Conservation (phyloP, 2,888 invertebrate genomes). For the Catocala sponsa region DNA sequence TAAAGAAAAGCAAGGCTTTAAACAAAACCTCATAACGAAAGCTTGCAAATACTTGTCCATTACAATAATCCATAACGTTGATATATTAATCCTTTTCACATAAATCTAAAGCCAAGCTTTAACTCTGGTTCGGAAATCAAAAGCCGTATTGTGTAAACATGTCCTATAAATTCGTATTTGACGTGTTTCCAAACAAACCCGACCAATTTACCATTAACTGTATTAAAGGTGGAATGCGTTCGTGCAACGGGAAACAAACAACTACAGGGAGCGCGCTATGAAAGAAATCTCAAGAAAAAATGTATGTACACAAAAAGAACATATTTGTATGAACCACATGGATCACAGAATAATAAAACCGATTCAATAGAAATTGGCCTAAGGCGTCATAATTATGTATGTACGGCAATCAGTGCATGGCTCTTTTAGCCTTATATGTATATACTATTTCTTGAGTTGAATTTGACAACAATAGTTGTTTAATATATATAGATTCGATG, state of each 20-base stretch:
- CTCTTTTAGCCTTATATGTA: too few species aligned
- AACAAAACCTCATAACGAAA: conserved; percentile 6
- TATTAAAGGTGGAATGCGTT: conserved; percentile 40
- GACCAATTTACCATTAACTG: conserved; percentile 47
- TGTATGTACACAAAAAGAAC: too few species aligned
- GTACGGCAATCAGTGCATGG: too few species aligned
- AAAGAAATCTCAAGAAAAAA: too few species aligned
- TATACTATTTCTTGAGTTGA: too few species aligned
- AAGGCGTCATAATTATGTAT: too few species aligned
- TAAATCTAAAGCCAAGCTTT: conserved; percentile 35
- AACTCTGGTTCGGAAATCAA: conserved; percentile 34
- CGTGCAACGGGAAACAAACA: conserved; percentile 34
- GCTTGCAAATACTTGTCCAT: background rate
- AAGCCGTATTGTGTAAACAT: conserved; percentile 58
- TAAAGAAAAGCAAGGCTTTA: background rate
- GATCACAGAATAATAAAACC: too few species aligned
- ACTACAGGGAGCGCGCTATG: conserved; percentile 4
- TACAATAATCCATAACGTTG: conserved; percentile 33
- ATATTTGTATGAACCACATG: too few species aligned
- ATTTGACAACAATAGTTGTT: too few species aligned
- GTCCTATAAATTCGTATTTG: conserved; percentile 63
- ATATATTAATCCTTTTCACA: conserved; percentile 34
- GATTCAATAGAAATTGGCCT: too few species aligned
- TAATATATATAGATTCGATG: too few species aligned
- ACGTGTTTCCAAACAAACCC: conserved; percentile 59